These are phyloP conservation scores for Tribolium freemani DNA, from an alignment of 2,888 invertebrate genomes.

Conservation along the genomic window DNA sequence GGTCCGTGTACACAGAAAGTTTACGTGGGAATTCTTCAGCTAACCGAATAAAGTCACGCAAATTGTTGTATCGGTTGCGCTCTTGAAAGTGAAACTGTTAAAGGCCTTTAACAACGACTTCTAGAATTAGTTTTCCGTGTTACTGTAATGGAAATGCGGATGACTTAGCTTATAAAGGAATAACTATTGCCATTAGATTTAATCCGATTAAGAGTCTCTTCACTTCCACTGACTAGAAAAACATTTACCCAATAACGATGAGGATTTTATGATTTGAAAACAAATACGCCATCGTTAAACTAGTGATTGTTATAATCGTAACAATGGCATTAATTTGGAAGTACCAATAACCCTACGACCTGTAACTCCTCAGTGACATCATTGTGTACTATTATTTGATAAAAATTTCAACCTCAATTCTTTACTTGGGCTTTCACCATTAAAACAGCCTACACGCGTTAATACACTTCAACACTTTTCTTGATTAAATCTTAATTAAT, in stretches of 20 bases:
- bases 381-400: not conserved
- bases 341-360: too few relatives aligned
- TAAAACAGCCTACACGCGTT: not conserved
- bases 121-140: constrained; percentile 3
- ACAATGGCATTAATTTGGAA: too few relatives aligned
- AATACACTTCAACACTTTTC: constrained; percentile 7
- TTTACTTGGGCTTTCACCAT: constrained; percentile 5
- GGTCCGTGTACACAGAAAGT: constrained; percentile 33
- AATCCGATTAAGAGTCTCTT: not conserved
- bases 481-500: constrained; percentile 17
- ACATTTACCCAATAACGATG: not conserved
- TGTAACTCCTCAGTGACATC: not conserved
- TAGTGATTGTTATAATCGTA: too few relatives aligned
- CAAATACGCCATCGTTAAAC: not conserved
- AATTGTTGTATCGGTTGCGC: constrained; percentile 11
- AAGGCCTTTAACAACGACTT: not conserved
- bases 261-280: not conserved
- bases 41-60: constrained; percentile 4
- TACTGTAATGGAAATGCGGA: not conserved
- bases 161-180: not conserved
- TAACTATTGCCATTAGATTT: not conserved
- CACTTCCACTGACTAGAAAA: not conserved
- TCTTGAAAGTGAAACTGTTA: constrained; percentile 33
- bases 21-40: constrained; percentile 29
- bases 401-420: constrained; percentile 13